Percentiles rank a stretch among this genome's conserved stretches.
phyloP scores from a whole-genome alignment of 1,140 invertebrate species.

The Bombyx mandarina region DNA sequence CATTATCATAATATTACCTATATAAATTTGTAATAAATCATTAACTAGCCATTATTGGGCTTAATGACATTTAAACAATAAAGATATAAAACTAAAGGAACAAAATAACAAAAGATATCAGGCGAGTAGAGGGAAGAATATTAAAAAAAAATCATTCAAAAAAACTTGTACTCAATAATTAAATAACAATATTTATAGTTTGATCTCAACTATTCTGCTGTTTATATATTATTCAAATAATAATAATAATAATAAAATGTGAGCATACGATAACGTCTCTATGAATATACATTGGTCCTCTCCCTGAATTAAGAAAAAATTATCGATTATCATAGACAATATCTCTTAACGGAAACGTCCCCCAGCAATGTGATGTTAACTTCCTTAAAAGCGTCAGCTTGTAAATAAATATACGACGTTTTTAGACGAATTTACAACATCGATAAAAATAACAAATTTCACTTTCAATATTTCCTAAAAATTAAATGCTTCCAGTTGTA shows the following conservation, averaged over 20 bases:
- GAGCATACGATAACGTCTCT: slow-evolving; percentile 41
- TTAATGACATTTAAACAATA: slow-evolving; percentile 58
- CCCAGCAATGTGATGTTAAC: slow-evolving; percentile 58
- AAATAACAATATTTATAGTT: slow-evolving; percentile 70
- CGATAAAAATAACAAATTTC: slow-evolving; percentile 59
- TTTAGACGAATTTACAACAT: slow-evolving; percentile 33
- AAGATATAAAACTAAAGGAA: slow-evolving; percentile 66
- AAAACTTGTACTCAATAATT: slow-evolving; percentile 70
- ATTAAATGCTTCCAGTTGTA: slow-evolving; percentile 70
- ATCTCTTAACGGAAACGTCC: slow-evolving; percentile 38
- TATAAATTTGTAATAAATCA: slow-evolving; percentile 26
- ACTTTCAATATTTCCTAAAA: slow-evolving; percentile 64
- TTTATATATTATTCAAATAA: slow-evolving; percentile 47
- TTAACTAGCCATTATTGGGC: slow-evolving; percentile 37
- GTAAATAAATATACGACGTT: slow-evolving; percentile 24
- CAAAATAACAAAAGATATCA: slow-evolving; percentile 66
- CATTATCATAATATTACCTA: not conserved
- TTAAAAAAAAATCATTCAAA: slow-evolving; percentile 56
- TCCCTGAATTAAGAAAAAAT: slow-evolving; percentile 36
- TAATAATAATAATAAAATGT: slow-evolving; percentile 25
- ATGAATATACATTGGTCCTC: slow-evolving; percentile 51
- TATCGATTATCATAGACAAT: slow-evolving; percentile 29
- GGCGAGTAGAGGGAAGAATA: slow-evolving; percentile 55
- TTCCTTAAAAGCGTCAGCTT: slow-evolving; percentile 32
- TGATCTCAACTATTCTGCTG: slow-evolving; percentile 60